A percentile compares a stretch with the other conserved stretches of the same genome.
Conservation (phyloP, 2,113 vertebrate species). For the Eidolon helvum region DNA sequence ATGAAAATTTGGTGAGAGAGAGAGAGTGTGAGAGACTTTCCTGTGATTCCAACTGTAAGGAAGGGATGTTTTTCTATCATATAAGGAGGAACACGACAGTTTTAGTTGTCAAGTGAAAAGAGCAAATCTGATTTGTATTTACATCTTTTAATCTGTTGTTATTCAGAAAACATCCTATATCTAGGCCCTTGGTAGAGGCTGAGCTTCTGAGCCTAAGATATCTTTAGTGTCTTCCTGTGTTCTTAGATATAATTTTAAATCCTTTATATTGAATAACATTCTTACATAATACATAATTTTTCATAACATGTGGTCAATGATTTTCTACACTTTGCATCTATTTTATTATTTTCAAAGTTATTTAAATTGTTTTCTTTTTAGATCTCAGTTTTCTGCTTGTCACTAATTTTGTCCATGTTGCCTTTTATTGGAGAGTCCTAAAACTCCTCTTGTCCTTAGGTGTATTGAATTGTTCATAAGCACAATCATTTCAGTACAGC, state of each 20-base stretch:
- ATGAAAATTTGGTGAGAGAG: background rate
- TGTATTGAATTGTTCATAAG: background rate
- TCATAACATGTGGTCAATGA: background rate
- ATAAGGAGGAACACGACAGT: background rate
- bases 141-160: background rate
- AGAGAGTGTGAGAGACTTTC: background rate
- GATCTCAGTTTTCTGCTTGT: background rate
- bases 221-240: background rate
- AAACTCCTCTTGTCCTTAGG: background rate
- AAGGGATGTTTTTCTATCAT: background rate
- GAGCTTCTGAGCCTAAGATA: background rate
- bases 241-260: background rate
- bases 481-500: background rate
- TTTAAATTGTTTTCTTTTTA: background rate
- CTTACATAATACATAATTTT: background rate
- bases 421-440: background rate
- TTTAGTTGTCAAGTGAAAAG: background rate
- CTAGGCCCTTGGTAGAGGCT: background rate
- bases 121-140: background rate
- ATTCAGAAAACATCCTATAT: background rate
- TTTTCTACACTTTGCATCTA: background rate
- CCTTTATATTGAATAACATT: background rate
- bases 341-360: background rate
- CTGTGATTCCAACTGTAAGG: background rate
- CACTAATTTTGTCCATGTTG: background rate